These are phyloP conservation scores for Periophthalmus modestus DNA, from an alignment of 2,113 vertebrate species.

Conservation along the genomic window DNA sequence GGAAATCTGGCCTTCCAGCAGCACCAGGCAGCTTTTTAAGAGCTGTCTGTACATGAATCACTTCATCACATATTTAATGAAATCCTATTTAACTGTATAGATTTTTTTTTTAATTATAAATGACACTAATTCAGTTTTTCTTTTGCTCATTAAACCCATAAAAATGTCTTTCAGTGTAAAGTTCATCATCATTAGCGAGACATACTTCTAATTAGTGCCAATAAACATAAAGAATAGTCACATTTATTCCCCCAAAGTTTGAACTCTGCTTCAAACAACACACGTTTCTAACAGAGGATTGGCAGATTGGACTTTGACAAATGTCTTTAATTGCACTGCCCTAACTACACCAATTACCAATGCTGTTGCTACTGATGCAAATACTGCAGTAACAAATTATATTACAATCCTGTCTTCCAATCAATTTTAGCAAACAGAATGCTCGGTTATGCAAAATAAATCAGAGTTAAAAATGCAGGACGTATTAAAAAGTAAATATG, in stretches of 20 bases:
- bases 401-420: not conserved
- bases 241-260: no score
- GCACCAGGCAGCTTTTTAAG: not conserved
- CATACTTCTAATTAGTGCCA: no score
- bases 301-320: no score
- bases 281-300: no score
- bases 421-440: not conserved
- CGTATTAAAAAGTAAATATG: not conserved
- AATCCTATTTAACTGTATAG: not conserved
- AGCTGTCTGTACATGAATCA: not conserved
- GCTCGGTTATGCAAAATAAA: not conserved
- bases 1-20: not conserved
- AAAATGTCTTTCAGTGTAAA: no score
- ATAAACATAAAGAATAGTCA: no score
- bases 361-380: not conserved
- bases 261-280: no score
- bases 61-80: not conserved
- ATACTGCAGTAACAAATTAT: not conserved
- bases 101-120: no score
- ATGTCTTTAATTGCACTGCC: no score
- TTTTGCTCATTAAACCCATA: not conserved
- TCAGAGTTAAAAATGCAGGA: not conserved
- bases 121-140: no score
- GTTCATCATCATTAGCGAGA: no score
- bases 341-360: not conserved